Percentiles rank a stretch among this genome's conserved stretches.
Evolutionary conservation across 2,797 vertebrate genomes (phyloP).

Genomic region (Crax fasciolata): DNA sequence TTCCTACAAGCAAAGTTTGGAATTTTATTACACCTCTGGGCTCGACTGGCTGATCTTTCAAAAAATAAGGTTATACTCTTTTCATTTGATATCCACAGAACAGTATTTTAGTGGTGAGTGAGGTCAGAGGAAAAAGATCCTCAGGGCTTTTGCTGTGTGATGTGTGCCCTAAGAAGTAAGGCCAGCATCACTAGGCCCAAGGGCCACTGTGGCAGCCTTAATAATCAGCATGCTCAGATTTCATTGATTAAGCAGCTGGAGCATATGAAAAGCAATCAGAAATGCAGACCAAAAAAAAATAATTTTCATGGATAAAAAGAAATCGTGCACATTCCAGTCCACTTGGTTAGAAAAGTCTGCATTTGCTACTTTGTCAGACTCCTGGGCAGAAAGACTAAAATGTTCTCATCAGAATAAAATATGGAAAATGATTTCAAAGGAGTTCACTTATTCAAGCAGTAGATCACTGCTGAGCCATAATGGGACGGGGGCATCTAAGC

Average conservation of each 20-base stretch:
- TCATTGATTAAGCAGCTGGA: constrained; percentile 80
- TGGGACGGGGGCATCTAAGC: not conserved
- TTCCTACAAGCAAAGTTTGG: constrained; percentile 92
- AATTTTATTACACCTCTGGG: constrained; percentile 96
- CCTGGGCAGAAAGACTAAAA: not conserved
- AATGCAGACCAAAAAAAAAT: not conserved
- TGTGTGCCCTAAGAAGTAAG: constrained; percentile 83
- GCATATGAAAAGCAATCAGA: not conserved
- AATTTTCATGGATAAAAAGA: not conserved
- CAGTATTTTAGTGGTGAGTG: constrained; percentile 89
- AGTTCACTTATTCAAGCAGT: not conserved
- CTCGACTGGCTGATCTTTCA: constrained; percentile 91
- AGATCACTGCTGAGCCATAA: not conserved
- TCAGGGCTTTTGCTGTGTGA: constrained; percentile 83
- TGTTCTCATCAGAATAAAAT: not conserved
- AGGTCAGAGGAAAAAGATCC: constrained; percentile 86
- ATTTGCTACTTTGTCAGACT: not conserved
- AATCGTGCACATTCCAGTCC: not conserved
- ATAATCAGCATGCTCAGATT: constrained; percentile 82
- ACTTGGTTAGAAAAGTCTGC: not conserved
- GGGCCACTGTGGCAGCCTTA: constrained; percentile 87
- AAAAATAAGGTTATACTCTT: constrained; percentile 97
- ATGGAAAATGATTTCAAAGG: not conserved
- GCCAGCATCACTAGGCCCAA: constrained; percentile 85
- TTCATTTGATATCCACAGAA: constrained; percentile 93